These are phyloP conservation scores for Peromyscus attwateri DNA, from an alignment of 2,797 vertebrate species.

Conservation along the genomic window DNA sequence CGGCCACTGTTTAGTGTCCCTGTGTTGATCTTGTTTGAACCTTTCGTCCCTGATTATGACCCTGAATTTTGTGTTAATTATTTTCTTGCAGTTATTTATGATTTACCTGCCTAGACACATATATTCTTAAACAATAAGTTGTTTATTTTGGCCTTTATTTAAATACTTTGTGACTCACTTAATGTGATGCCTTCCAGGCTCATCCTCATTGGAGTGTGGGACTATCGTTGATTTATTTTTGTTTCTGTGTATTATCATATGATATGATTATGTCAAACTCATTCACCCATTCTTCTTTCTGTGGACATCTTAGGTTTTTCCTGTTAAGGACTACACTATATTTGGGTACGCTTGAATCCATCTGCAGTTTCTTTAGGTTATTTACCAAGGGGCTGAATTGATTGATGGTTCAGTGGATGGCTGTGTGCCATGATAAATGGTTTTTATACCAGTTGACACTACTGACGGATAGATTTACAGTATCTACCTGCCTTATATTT, in stretches of 20 bases:
- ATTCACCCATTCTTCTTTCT: neutral
- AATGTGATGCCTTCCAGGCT: neutral
- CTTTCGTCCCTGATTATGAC: neutral
- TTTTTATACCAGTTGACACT: neutral
- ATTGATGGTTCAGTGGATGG: neutral
- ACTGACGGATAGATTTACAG: neutral
- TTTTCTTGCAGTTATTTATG: slow-evolving; percentile 24
- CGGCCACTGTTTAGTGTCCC: no score
- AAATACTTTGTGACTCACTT: slow-evolving; percentile 6
- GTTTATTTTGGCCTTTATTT: slow-evolving; percentile 59
- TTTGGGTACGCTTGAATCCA: neutral
- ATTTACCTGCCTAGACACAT: neutral
- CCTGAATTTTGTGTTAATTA: slow-evolving; percentile 1
- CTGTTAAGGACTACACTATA: neutral
- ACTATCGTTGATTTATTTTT: neutral
- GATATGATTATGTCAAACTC: neutral
- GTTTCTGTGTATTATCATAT: neutral
- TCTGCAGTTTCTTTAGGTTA: neutral
- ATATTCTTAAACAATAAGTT: neutral
- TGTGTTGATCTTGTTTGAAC: neutral
- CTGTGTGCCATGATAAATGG: neutral
- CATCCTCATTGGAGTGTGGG: neutral
- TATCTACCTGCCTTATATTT: neutral
- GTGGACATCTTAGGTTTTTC: neutral
- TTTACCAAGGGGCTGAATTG: neutral